phyloP scores from a whole-genome alignment of 2,113 vertebrate genomes.

The Oncorhynchus keta region DNA sequence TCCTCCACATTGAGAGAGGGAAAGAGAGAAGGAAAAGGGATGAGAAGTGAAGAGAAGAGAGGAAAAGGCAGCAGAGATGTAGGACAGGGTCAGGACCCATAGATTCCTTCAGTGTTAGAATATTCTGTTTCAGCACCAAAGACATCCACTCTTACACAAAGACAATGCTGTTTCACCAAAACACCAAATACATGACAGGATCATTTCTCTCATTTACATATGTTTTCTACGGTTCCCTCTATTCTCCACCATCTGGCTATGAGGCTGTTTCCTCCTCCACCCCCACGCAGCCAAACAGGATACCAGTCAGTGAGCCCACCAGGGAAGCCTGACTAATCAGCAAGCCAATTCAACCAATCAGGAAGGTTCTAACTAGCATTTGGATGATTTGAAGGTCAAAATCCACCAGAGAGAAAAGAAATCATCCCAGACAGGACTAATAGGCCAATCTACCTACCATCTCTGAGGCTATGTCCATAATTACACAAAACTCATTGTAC shows the following conservation, averaged over 20 bases:
- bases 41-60: conserved; percentile 26
- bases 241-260: conserved; percentile 12
- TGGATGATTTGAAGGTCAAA: conserved; percentile 59
- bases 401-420: conserved; percentile 31
- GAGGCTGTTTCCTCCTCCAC: not conserved
- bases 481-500: conserved; percentile 44
- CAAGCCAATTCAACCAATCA: conserved; percentile 28
- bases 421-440: conserved; percentile 43
- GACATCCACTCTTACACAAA: conserved; percentile 29
- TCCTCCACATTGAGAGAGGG: conserved; percentile 49
- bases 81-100: conserved; percentile 17
- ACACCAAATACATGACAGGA: conserved; percentile 8
- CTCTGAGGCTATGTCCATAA: conserved; percentile 32
- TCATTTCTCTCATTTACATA: conserved; percentile 24
- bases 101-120: conserved; percentile 32
- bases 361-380: conserved; percentile 43
- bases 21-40: conserved; percentile 32
- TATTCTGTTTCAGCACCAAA: conserved; percentile 1
- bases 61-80: conserved; percentile 15
- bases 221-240: conserved; percentile 20
- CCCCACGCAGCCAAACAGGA: conserved; percentile 2
- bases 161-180: conserved; percentile 6
- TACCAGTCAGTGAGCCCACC: not conserved
- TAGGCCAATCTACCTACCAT: conserved; percentile 51
- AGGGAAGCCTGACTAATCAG: conserved; percentile 27